Percentiles rank a stretch among this genome's conserved stretches.
Evolutionary conservation across 1,140 invertebrate genomes (phyloP).

Genomic region (Trichomalopsis sarcophagae): DNA sequence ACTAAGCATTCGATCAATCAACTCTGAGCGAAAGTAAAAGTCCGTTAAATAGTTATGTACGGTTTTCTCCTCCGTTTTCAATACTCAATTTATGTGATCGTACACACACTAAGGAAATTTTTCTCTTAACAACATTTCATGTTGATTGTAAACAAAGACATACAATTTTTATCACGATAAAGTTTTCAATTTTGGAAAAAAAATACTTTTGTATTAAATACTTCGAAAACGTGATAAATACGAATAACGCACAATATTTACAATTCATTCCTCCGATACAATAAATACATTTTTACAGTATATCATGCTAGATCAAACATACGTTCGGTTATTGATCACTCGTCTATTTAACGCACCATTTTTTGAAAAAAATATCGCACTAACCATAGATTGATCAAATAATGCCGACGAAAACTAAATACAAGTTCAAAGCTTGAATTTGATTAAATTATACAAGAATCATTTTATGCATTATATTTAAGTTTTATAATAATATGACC

Average conservation of each 20-base stretch:
- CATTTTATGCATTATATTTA: background rate
- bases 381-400: background rate
- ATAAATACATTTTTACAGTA: no score
- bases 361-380: background rate
- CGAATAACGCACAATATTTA: no score
- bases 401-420: background rate
- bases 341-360: background rate
- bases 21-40: background rate
- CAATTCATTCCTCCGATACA: no score
- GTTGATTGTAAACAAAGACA: slow-evolving; percentile 8
- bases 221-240: no score
- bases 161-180: background rate
- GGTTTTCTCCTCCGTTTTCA: no score
- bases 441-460: background rate
- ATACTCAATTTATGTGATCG: no score
- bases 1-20: slow-evolving; percentile 7
- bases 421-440: background rate
- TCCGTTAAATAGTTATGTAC: no score
- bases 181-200: background rate
- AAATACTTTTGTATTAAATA: no score
- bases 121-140: background rate
- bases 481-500: background rate
- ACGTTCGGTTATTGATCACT: background rate
- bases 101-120: background rate
- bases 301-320: no score